Base-by-base conservation (phyloP, 2,113 vertebrate genomes). In the Prolemur simus region DNA sequence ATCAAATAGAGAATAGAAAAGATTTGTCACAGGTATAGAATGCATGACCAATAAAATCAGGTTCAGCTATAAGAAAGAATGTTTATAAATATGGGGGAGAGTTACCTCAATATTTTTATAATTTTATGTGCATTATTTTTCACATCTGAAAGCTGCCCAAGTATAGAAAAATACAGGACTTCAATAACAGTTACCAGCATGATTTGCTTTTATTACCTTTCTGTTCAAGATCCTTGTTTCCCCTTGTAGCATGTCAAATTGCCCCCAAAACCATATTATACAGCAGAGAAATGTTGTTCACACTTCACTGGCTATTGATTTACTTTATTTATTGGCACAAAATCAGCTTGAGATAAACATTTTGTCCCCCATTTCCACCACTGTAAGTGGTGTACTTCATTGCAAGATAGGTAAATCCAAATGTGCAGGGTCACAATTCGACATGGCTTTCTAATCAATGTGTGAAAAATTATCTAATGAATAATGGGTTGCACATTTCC, bases 381-480 rank as follows among this genome's bases (percentile, higher is more conserved):
- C 98, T 99, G 99, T 99, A 98, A 98, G 98, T 91, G 0, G 98
- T 98, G 97, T 98, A 98, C 98, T 99, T 99, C 98, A 98, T 98
- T 98, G 99, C 98, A 93, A 99, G 99, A 98, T 99, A 99, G 98
- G 99, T 99, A 99, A 99, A 98, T 99, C 99, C 99, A 98, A 99
- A 99, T 98, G 98, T 99, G 98, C 98, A 98, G 98, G 99, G 99
- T 99, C 99, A 99, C 98, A 98, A 99, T 99, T 99, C 97, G 99
- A 98, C 98, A 99, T 99, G 99, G 99, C 99, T 99, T 99, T 99
- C 99, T 99, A 99, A 99, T 99, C 99, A 99, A 98, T 98, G 99
- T 99, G 99, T 99, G 99, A 99, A 99, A 99, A 99, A 99, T 99
- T 99, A 99, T 98, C 99, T 99, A 99, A 99, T 99, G 99, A 99